A percentile compares a stretch with the other conserved stretches of the same genome.
phyloP scores from a whole-genome alignment of 2,113 vertebrate genomes.

The Fukomys damarensis region DNA sequence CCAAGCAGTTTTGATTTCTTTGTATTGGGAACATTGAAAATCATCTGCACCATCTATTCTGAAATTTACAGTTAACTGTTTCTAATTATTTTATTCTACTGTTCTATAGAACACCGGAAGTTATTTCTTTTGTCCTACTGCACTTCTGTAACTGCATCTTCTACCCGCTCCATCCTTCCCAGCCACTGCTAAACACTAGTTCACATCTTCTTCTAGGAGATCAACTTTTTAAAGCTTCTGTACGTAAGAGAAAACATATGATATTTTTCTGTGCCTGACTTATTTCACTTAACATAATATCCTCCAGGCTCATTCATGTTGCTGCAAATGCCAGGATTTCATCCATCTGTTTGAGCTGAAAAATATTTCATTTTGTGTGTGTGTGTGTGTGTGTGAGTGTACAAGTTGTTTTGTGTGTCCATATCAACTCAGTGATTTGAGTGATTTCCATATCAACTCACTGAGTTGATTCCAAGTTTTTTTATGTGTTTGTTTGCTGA shows the following conservation, averaged over 20 bases:
- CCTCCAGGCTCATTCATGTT: neutral
- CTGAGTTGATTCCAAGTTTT: too few relatives aligned
- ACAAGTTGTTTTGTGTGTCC: too few relatives aligned
- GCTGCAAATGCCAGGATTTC: neutral
- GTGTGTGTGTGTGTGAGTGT: too few relatives aligned
- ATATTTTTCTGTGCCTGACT: neutral
- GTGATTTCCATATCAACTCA: too few relatives aligned
- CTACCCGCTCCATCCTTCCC: neutral
- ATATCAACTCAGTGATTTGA: too few relatives aligned
- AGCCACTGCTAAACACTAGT: neutral
- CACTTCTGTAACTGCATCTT: neutral
- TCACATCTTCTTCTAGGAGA: too few relatives aligned
- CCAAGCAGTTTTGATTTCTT: neutral
- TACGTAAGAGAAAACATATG: neutral
- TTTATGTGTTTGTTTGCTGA: too few relatives aligned
- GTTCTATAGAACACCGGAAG: neutral
- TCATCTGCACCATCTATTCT: neutral
- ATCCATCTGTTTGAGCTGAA: neutral
- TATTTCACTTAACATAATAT: neutral
- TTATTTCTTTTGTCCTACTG: neutral
- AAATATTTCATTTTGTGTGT: neutral
- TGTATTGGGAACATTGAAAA: neutral
- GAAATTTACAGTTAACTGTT: neutral
- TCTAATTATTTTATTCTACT: neutral
- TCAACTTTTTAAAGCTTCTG: neutral